Conservation (phyloP, 2,888 invertebrate genomes). For the Brachypterus glaber region DNA sequence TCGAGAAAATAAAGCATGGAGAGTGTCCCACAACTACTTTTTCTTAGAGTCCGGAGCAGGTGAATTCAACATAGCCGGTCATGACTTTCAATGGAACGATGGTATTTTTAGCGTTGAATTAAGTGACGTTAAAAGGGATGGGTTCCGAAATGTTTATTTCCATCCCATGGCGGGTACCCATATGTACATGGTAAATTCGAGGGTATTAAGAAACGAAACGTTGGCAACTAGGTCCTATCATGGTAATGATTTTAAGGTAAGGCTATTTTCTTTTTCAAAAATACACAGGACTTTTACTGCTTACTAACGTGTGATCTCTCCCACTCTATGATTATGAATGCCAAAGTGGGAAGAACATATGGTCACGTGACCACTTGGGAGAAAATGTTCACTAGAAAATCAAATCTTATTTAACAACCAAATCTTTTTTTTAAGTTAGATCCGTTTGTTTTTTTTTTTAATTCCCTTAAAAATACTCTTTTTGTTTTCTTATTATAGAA, state of each 20-base stretch:
- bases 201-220: slow-evolving; percentile 47
- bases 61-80: slow-evolving; percentile 55
- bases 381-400: no score
- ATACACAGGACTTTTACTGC: no score
- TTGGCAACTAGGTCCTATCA: slow-evolving; percentile 46
- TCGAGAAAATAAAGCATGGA: slow-evolving; percentile 48
- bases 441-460: no score
- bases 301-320: no score
- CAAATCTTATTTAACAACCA: no score
- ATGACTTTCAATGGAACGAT: slow-evolving; percentile 70
- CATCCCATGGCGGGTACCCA: slow-evolving; percentile 66
- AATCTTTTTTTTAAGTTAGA: no score
- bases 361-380: no score
- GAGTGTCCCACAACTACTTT: slow-evolving; percentile 62
- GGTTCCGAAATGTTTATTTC: slow-evolving; percentile 59
- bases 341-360: no score
- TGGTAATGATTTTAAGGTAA: slow-evolving; percentile 46
- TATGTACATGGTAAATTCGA: slow-evolving; percentile 61
- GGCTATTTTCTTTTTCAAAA: no score
- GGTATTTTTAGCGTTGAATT: slow-evolving; percentile 66
- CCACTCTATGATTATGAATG: no score
- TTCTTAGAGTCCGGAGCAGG: slow-evolving; percentile 61
- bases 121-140: slow-evolving; percentile 44
- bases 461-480: background rate
- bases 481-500: slow-evolving; percentile 32